Evolutionary conservation across 2,888 invertebrate species (phyloP).

Genomic region (Drosophila birchii): DNA sequence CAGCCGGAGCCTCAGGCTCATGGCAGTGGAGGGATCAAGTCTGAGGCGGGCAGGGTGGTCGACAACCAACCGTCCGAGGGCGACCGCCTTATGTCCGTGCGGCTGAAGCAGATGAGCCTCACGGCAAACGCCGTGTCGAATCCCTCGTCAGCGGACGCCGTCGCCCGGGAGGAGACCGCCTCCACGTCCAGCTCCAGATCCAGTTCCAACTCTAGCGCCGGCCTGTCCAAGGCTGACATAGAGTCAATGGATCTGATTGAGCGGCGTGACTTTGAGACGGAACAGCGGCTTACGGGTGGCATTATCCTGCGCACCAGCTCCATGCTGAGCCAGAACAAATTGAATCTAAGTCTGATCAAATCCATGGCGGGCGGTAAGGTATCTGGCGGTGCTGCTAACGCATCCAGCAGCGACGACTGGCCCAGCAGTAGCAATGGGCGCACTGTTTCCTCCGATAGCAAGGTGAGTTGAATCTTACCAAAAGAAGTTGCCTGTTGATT

Average conservation of each 20-base stretch:
- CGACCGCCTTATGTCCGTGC: slow-evolving; percentile 81
- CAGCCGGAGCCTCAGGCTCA: slow-evolving; percentile 21
- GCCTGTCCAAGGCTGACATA: slow-evolving; percentile 77
- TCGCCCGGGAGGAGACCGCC: slow-evolving; percentile 20
- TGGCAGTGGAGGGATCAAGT: slow-evolving; percentile 45
- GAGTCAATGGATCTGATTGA: slow-evolving; percentile 85
- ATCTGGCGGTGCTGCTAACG: slow-evolving; percentile 11
- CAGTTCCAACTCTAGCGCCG: slow-evolving; percentile 18
- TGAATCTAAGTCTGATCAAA: slow-evolving; percentile 83
- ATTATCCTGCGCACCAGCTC: slow-evolving; percentile 82
- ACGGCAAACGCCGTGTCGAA: slow-evolving; percentile 58
- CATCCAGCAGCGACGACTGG: slow-evolving; percentile 72
- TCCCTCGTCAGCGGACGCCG: slow-evolving; percentile 24
- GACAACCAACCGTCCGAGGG: slow-evolving; percentile 33
- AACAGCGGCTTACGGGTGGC: slow-evolving; percentile 84
- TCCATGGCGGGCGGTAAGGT: slow-evolving; percentile 40
- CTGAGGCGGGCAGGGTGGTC: slow-evolving; percentile 32
- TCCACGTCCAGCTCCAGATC: slow-evolving; percentile 26
- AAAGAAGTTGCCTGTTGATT: background rate
- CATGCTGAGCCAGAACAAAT: slow-evolving; percentile 81
- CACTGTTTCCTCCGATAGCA: slow-evolving; percentile 83
- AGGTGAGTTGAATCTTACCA: slow-evolving; percentile 63
- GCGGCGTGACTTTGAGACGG: slow-evolving; percentile 84
- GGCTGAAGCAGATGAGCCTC: slow-evolving; percentile 82
- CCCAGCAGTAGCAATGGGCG: slow-evolving; percentile 79